phyloP scores from a whole-genome alignment of 2,797 vertebrate genomes.

The Alfaro cultratus region DNA sequence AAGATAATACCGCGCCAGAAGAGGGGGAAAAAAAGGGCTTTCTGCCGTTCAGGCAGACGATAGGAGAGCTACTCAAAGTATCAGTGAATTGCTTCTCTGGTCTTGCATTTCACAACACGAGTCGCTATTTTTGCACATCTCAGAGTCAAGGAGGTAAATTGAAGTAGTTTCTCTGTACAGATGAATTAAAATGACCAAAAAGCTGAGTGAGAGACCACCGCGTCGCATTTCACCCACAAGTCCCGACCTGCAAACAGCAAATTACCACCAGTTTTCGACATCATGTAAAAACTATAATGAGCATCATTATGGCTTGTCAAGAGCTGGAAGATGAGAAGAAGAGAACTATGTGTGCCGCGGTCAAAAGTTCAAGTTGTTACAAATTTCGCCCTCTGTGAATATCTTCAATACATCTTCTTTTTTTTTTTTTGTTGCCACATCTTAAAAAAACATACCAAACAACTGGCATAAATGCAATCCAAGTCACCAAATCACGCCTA shows the following conservation, averaged over 20 bases:
- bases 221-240: constrained; percentile 10
- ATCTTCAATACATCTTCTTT: neutral
- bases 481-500: neutral
- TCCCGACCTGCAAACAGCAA: constrained; percentile 5
- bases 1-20: constrained; percentile 16
- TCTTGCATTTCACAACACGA: constrained; percentile 21
- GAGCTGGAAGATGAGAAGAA: constrained; percentile 14
- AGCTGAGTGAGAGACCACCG: constrained; percentile 1
- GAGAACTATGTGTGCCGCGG: neutral
- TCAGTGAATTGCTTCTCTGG: neutral
- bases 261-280: constrained; percentile 25
- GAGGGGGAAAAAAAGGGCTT: neutral
- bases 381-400: neutral
- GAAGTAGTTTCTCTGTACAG: neutral
- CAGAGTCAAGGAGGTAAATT: neutral
- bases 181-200: neutral
- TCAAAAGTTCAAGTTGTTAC: constrained; percentile 7
- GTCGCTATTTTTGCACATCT: constrained; percentile 18
- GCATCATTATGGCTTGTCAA: constrained; percentile 30
- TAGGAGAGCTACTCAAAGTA: constrained; percentile 19
- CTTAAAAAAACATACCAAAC: neutral
- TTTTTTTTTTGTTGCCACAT: neutral
- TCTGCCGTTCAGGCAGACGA: constrained; percentile 7
- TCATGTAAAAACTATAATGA: constrained; percentile 34
- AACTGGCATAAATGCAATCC: neutral